These are phyloP conservation scores for Eristalinus sepulchralis DNA, from an alignment of 2,888 invertebrate genomes.

Conservation along the genomic window DNA sequence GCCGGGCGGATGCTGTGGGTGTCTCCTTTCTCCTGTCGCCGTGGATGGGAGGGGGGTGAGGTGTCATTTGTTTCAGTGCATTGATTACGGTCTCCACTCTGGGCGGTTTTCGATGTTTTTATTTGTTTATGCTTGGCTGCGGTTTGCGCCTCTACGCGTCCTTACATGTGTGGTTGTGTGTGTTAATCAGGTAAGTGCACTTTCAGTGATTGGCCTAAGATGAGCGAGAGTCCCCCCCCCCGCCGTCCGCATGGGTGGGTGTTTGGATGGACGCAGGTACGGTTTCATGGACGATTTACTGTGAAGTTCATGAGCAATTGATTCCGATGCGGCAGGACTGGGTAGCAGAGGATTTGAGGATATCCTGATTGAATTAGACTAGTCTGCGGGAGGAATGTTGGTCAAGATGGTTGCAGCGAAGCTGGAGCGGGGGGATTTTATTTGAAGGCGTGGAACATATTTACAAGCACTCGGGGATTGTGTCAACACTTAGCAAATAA, in stretches of 20 bases:
- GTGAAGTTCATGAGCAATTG: conserved; percentile 38
- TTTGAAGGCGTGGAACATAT: background rate
- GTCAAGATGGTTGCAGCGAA: background rate
- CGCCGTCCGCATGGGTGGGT: background rate
- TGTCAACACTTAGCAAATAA: background rate
- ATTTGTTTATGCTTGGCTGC: conserved; percentile 49
- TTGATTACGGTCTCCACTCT: conserved; percentile 60
- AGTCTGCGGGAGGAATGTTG: background rate
- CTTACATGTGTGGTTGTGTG: conserved; percentile 15
- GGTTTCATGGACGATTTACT: conserved; percentile 32
- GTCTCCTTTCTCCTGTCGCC: no score
- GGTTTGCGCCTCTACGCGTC: background rate
- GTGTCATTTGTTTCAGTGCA: conserved; percentile 65
- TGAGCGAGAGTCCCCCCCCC: conserved; percentile 14
- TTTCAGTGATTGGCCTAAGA: conserved; percentile 55
- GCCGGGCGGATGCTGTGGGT: conserved; percentile 40
- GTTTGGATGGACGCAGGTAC: conserved; percentile 4
- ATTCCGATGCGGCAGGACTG: background rate
- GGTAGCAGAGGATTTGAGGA: background rate
- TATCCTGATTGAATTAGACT: background rate
- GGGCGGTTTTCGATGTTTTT: conserved; percentile 55
- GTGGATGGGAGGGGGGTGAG: background rate
- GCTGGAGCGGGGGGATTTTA: background rate
- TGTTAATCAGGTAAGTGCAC: conserved; percentile 70
- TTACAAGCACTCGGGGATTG: background rate